Evolutionary conservation across 2,797 vertebrate species (phyloP), one percentile per base, ranked within the genome.

Genomic region (Enteromius mattozi): DNA sequence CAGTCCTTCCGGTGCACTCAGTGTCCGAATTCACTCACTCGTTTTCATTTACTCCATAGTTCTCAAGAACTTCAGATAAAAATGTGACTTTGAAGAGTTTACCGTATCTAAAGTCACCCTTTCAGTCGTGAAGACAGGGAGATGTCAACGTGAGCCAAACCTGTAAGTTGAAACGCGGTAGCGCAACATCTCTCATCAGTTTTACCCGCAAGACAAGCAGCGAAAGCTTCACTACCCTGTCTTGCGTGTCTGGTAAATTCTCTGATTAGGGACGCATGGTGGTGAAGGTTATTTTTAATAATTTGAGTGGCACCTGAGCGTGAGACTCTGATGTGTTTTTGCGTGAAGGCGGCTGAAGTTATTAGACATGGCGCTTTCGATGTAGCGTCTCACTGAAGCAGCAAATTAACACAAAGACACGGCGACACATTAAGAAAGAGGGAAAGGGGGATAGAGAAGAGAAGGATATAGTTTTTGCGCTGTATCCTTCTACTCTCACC

Each of bases 301-400:
- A 94, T 94, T 93, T 93, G 91, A 94, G 90, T 89, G 92, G 92
- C 92, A 90, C 91, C 89, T 91, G 88, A 84, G 89, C 83, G 89
- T 86, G 80, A 88, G 88, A 91, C 91, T 94, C 92, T 30, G 19
- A 30, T 82, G 70, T 65, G 37, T 83, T 65, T 92, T 88, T 89
- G 88, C 91, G 85, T 37, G 85, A 88, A 88, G 90, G 83, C 86
- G 87, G 88, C 86, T 21, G 91, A 81, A 92, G 91, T 94, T 94
- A 93, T 94, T 95, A 93, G 92, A 94, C 93, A 91, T 78, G 89
- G 93, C 92, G 92, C 91, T 92, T 88, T 91, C 91, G 94, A 94
- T 95, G 94, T 95, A 92, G 92, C 87, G 90, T 96, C 94, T 95
- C 95, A 95, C 91, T 95, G 95, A 95, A 96, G 94, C 95, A 95